A percentile compares a stretch with the other conserved stretches of the same genome.
phyloP scores from a whole-genome alignment of 2,888 invertebrate species.

The Ophioninae sp. region DNA sequence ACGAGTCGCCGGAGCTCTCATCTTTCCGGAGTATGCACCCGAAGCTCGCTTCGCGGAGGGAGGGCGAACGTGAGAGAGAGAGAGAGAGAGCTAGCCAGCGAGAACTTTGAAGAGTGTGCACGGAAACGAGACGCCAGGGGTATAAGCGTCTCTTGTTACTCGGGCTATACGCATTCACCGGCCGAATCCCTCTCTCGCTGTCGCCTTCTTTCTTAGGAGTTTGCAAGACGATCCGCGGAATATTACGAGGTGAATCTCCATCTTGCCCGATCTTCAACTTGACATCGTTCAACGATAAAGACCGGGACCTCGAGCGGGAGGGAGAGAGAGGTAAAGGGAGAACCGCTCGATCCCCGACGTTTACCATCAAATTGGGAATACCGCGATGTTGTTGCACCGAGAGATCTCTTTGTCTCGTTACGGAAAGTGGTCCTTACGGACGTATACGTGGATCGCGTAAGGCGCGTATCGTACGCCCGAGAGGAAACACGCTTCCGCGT shows the following conservation, averaged over 20 bases:
- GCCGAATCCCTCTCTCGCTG: constrained; percentile 4
- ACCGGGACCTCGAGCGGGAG: constrained; percentile 27
- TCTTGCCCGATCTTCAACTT: constrained; percentile 26
- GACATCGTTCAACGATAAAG: constrained; percentile 42
- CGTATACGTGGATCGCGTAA: constrained; percentile 14
- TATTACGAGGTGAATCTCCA: constrained; percentile 47
- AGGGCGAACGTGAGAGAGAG: background rate
- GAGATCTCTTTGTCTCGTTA: constrained; percentile 58
- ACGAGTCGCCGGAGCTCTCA: constrained; percentile 25
- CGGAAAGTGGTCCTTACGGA: constrained; percentile 58
- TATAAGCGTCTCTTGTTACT: constrained; percentile 53
- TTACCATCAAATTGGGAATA: constrained; percentile 51
- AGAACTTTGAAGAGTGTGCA: background rate
- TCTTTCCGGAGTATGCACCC: constrained; percentile 5
- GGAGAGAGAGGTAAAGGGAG: constrained; percentile 27
- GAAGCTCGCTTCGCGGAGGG: background rate
- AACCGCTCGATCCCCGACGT: constrained; percentile 41
- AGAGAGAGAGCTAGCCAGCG: constrained; percentile 15
- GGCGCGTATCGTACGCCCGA: constrained; percentile 3
- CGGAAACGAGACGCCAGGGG: constrained; percentile 7
- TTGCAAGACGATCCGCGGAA: constrained; percentile 40
- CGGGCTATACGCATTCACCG: constrained; percentile 25
- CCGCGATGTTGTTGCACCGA: constrained; percentile 34
- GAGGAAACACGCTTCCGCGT: background rate
- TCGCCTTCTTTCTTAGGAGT: background rate